Evolutionary conservation across 2,797 vertebrate genomes (phyloP).

Genomic region (Rhincodon typus): DNA sequence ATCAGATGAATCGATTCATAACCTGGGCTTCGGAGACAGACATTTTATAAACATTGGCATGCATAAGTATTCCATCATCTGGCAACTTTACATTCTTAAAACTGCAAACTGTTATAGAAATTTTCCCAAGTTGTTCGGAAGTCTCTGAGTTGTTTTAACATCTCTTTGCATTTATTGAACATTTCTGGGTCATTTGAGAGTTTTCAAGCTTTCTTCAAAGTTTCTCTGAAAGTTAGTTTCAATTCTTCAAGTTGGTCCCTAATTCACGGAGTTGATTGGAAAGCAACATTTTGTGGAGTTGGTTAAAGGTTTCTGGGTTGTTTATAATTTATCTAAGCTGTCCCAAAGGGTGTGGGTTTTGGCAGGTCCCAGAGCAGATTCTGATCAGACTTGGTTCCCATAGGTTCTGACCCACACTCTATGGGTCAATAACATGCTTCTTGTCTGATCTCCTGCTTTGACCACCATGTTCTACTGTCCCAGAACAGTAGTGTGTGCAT

Average conservation of each 20-base stretch:
- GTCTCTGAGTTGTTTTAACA: neutral
- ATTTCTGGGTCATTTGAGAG: neutral
- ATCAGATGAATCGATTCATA: neutral
- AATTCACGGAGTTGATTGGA: neutral
- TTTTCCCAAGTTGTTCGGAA: neutral
- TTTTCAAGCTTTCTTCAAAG: neutral
- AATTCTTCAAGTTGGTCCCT: neutral
- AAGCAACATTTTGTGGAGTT: neutral
- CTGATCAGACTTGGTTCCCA: neutral
- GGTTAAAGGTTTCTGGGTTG: neutral
- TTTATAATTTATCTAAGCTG: neutral
- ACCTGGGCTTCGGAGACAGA: neutral
- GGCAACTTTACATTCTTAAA: neutral
- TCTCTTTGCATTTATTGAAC: neutral
- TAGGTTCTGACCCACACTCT: neutral
- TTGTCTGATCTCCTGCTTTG: neutral
- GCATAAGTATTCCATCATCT: neutral
- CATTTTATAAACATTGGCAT: neutral
- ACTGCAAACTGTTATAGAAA: neutral
- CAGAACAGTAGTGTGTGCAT: neutral
- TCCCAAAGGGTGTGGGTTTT: neutral
- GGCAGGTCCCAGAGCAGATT: no score
- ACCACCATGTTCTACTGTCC: neutral
- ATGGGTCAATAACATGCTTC: neutral
- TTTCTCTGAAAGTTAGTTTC: neutral